A percentile compares a stretch with the other conserved stretches of the same genome.
These are phyloP conservation scores for Squalus acanthias DNA, from an alignment of 2,797 vertebrate species.

Conservation along the genomic window DNA sequence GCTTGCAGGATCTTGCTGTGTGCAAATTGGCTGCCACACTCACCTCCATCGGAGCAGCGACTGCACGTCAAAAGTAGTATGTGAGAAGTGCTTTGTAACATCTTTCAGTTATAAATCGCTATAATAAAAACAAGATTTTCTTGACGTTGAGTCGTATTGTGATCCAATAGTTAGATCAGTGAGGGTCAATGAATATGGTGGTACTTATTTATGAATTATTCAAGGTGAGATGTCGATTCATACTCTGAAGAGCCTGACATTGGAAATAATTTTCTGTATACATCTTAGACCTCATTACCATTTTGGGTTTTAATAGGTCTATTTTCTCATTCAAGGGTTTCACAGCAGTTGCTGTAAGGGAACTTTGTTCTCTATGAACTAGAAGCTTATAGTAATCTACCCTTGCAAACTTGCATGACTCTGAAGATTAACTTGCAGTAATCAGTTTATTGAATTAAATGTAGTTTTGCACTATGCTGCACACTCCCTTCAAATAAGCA, in stretches of 20 bases:
- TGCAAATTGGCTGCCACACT: not conserved
- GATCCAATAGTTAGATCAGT: not conserved
- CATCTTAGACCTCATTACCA: not conserved
- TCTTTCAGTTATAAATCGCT: not conserved
- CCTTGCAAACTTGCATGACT: not conserved
- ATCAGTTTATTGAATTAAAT: not conserved
- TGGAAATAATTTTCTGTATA: not conserved
- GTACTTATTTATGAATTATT: not conserved
- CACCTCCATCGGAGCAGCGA: not conserved
- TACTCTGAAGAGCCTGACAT: not conserved
- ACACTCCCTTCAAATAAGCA: not conserved
- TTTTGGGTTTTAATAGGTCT: not conserved
- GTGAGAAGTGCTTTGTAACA: not conserved
- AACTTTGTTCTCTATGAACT: not conserved
- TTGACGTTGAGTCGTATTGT: not conserved
- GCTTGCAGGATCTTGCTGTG: not conserved
- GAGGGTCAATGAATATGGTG: not conserved
- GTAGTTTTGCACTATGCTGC: not conserved
- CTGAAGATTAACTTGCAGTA: not conserved
- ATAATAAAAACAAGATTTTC: not conserved
- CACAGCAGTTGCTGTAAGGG: not conserved
- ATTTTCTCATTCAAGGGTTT: not conserved
- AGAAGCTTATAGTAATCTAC: not conserved
- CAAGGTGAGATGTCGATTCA: not conserved
- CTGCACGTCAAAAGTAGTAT: not conserved